Conservation (phyloP, 1,140 invertebrate genomes). For the Papilio dardanus region DNA sequence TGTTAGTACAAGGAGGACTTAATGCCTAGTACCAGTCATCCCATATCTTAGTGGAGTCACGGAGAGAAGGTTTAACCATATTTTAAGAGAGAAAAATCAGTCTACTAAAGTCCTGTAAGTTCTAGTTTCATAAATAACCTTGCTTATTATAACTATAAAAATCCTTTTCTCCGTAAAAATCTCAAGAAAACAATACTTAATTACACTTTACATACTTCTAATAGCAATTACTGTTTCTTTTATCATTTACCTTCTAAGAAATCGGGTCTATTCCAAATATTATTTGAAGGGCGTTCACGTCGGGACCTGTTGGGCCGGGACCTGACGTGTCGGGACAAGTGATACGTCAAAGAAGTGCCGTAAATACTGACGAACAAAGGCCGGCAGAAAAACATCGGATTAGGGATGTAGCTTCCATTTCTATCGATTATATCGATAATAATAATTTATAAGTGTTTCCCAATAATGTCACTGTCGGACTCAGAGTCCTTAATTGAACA, state of each 20-base stretch:
- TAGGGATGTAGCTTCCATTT: constrained; percentile 39
- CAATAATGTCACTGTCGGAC: too few relatives aligned
- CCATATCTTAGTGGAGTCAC: too few relatives aligned
- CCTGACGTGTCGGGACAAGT: constrained; percentile 48
- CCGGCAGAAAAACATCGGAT: constrained; percentile 44
- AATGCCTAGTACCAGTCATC: too few relatives aligned
- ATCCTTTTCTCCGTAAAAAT: too few relatives aligned
- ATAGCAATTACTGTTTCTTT: constrained; percentile 10
- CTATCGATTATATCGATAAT: neutral
- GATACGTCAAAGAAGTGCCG: constrained; percentile 53
- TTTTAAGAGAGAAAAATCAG: too few relatives aligned
- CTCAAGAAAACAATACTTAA: neutral
- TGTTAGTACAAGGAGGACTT: too few relatives aligned
- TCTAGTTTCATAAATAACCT: too few relatives aligned
- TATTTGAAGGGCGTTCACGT: constrained; percentile 48
- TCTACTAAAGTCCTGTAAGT: too few relatives aligned
- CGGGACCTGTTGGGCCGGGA: constrained; percentile 48
- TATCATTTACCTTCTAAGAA: constrained; percentile 8
- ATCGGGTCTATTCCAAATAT: constrained; percentile 19
- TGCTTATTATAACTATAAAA: neutral
- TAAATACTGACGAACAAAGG: constrained; percentile 52
- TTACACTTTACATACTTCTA: neutral
- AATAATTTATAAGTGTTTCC: neutral
- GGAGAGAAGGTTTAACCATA: too few relatives aligned
- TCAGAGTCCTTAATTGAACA: too few relatives aligned